Base-by-base conservation (phyloP, 2,113 vertebrate species). In the Brienomyrus longianalis region DNA sequence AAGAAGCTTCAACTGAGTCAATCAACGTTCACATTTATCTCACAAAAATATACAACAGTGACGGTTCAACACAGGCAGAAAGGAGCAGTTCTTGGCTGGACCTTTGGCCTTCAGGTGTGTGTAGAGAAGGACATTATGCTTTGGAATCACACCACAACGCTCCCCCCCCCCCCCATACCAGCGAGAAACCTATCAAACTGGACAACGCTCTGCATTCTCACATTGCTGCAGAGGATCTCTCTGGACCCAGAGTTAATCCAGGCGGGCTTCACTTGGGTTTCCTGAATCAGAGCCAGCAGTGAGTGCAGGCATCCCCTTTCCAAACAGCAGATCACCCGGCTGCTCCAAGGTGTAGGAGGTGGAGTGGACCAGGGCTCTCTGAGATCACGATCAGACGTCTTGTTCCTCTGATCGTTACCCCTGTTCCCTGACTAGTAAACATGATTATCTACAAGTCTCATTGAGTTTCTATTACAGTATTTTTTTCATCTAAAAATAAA, bases 1-100 rank as follows among this genome's bases (percentile, higher is more conserved):
- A 70, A 45, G 47, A 31, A 86, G 56, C 31, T 54, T 89, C 43
- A 85, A 89, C 4, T 50, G 31, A 83, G 80, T 54, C 80, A 50
- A 80, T 77, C 31, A 45, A 27, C 77, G n/a, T 83, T 35, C 83
- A 66, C 86, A 31, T 89, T 83, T 66, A 93, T 52, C 54, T 70
- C 90, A 93, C 88, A 93, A 15, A 89, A 91, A 90, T 89, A 50
- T 83, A 93, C 88, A 89, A 83, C 88, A 59, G 39, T n/a, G 51
- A 83, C 56, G 35, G 54, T 89, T 47, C 59, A 83, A 84, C 50
- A 89, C 21, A 62, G 80, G 54, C 89, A 89, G 50, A 51, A 48
- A 85, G 39, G 27, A 52, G 52, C 88, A 89, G 88, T 56, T 9
- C 31, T 77, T 62, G 88, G 48, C 45, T 80, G 88, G 88, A 74